Evolutionary conservation across 64 coral and sea anemone genomes (phyloP).

Genomic region (Anthopleura sola): DNA sequence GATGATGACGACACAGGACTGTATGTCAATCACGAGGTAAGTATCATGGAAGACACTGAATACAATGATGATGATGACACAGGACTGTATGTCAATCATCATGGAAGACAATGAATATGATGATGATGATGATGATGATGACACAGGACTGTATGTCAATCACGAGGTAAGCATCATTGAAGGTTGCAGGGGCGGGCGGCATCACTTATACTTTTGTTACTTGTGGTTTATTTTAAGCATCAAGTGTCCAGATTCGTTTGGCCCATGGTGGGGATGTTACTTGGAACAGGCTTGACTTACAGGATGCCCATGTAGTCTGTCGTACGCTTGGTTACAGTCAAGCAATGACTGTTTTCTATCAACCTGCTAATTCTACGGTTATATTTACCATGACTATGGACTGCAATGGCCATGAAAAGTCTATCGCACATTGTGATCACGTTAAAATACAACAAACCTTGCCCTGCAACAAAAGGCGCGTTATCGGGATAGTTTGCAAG

Average conservation of each 20-base stretch:
- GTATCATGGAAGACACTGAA: no score
- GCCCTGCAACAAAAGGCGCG: background rate
- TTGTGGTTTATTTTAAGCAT: background rate
- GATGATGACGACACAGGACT: no score
- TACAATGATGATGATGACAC: no score
- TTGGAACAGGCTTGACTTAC: background rate
- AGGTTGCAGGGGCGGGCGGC: no score
- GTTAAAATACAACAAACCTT: background rate
- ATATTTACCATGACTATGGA: background rate
- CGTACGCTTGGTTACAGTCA: background rate
- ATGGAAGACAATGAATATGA: no score
- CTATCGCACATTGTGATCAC: background rate
- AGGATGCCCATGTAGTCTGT: background rate
- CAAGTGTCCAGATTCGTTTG: background rate
- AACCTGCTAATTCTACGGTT: background rate
- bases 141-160: no score
- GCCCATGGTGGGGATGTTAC: background rate
- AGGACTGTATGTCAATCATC: no score
- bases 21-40: no score
- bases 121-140: no score
- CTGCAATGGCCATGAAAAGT: background rate
- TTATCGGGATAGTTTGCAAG: background rate
- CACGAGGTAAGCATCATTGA: no score
- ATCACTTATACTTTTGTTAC: background rate
- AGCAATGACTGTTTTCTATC: background rate